phyloP scores from a whole-genome alignment of 2,797 vertebrate species.

The Nannoperca australis region DNA sequence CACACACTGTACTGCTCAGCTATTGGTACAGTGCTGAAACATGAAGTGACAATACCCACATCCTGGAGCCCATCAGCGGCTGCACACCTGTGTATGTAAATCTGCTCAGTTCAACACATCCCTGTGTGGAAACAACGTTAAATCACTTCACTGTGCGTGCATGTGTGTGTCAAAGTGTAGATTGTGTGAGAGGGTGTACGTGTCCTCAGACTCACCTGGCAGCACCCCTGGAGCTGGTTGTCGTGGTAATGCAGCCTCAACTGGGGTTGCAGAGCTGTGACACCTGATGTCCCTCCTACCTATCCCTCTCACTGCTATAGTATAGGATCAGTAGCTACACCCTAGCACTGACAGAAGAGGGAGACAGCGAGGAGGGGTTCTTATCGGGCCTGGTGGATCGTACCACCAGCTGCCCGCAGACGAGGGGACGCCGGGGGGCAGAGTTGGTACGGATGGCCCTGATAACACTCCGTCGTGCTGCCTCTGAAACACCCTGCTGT shows the following conservation, averaged over 20 bases:
- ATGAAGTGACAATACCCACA: slow-evolving; percentile 51
- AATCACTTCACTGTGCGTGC: slow-evolving; percentile 24
- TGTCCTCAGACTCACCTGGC: slow-evolving; percentile 83
- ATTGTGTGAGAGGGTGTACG: slow-evolving; percentile 16
- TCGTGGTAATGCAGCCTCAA: slow-evolving; percentile 79
- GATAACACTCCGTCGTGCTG: slow-evolving; percentile 3
- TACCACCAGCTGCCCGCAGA: slow-evolving; percentile 68
- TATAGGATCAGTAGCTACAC: slow-evolving; percentile 83
- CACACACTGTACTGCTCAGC: slow-evolving; percentile 19
- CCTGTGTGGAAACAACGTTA: slow-evolving; percentile 31
- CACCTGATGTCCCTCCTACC: slow-evolving; percentile 81
- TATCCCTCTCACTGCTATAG: slow-evolving; percentile 72
- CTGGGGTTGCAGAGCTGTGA: slow-evolving; percentile 76
- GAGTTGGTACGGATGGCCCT: slow-evolving; percentile 32
- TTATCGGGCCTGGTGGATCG: slow-evolving; percentile 77
- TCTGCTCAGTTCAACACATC: slow-evolving; percentile 19
- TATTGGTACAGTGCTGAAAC: slow-evolving; percentile 6
- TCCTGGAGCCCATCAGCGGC: slow-evolving; percentile 35
- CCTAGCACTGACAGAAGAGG: slow-evolving; percentile 84
- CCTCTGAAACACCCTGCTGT: slow-evolving; percentile 66
- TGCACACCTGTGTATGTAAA: slow-evolving; percentile 62
- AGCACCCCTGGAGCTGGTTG: slow-evolving; percentile 71
- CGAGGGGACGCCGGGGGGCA: slow-evolving; percentile 56
- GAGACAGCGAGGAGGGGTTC: slow-evolving; percentile 82
- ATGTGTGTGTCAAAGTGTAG: slow-evolving; percentile 45